phyloP scores from a whole-genome alignment of 2,797 vertebrate genomes.

The Hybognathus amarus region DNA sequence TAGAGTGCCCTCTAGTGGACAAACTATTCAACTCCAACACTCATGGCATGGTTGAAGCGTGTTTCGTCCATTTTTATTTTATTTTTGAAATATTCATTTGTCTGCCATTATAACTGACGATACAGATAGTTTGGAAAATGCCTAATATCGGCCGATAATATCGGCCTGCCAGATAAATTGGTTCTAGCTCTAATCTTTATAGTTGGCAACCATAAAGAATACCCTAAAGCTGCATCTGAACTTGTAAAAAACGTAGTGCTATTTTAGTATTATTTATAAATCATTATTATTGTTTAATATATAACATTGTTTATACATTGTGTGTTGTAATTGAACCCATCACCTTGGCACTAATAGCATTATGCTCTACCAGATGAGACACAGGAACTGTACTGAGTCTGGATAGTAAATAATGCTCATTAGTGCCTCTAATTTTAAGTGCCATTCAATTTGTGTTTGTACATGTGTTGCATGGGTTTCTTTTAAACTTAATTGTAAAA shows the following conservation, averaged over 20 bases:
- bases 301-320: not conserved
- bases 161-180: too few species aligned
- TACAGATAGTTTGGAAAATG: too few species aligned
- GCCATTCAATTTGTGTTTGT: not conserved
- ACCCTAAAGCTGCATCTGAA: not conserved
- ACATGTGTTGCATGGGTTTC: not conserved
- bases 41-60: too few species aligned
- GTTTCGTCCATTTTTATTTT: too few species aligned
- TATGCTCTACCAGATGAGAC: not conserved
- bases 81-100: too few species aligned
- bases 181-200: too few species aligned
- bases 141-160: too few species aligned
- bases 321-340: not conserved
- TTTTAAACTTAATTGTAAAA: not conserved
- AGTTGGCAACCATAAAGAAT: not conserved
- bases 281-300: not conserved
- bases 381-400: not conserved
- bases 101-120: too few species aligned
- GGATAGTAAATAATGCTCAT: constrained; percentile 12
- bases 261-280: not conserved
- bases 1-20: too few species aligned
- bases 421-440: not conserved
- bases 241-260: not conserved
- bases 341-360: not conserved
- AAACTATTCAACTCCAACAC: too few species aligned